Evolutionary conservation across 2,113 vertebrate genomes (phyloP).

Genomic region (Equus quagga): DNA sequence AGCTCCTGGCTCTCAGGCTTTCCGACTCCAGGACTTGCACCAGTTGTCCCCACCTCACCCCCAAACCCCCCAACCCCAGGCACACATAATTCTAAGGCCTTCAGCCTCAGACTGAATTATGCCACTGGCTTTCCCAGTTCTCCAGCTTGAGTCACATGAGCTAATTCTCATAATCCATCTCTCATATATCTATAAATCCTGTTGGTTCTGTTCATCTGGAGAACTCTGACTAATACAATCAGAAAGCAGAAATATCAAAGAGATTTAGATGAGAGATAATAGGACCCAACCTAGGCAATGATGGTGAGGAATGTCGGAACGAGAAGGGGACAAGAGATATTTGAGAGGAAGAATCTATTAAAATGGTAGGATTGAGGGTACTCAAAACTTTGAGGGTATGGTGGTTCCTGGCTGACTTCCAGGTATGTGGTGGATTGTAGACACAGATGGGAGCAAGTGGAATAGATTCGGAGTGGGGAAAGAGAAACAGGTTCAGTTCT

Average conservation of each 20-base stretch:
- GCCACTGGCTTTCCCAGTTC: background rate
- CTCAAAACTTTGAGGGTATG: too few relatives aligned
- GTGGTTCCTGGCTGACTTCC: background rate
- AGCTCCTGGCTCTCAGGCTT: background rate
- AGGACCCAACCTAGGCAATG: background rate
- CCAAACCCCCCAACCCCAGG: too few relatives aligned
- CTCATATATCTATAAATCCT: background rate
- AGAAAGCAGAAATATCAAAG: background rate
- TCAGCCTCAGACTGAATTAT: background rate
- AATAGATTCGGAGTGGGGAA: background rate
- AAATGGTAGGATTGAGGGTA: too few relatives aligned
- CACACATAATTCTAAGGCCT: background rate
- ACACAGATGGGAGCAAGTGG: rapidly evolving
- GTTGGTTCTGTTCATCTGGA: background rate
- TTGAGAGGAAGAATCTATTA: too few relatives aligned
- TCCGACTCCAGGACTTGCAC: background rate
- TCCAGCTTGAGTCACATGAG: background rate
- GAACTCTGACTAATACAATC: background rate
- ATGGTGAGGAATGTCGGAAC: background rate
- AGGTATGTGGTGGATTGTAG: background rate
- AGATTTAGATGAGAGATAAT: background rate
- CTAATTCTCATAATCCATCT: background rate
- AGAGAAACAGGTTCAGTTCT: background rate
- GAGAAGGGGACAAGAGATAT: background rate
- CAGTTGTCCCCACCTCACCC: background rate